Evolutionary conservation across 2,113 vertebrate species (phyloP), one percentile per base, ranked within the genome.

Genomic region (Gymnarchus niloticus): DNA sequence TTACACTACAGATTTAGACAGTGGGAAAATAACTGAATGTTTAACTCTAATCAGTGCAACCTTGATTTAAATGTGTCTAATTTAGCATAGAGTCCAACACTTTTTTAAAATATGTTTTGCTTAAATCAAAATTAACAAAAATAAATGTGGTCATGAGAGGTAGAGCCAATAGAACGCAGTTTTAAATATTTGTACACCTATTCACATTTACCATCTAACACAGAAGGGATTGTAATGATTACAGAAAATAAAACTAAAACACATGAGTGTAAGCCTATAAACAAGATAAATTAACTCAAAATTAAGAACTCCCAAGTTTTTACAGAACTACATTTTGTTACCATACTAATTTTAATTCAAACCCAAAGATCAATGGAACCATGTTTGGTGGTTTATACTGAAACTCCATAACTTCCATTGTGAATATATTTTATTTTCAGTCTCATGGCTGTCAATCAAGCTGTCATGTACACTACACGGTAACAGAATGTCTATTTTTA

Each of bases 51-150:
- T 19, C 33, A 49, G 78, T 52, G 25, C 28, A 33, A 90, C 84
- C 88, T 54, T 57, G 81, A 83, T 56, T 89, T 84, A 73, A 73
- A 78, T 88, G 82, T 88, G 82, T 85, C 73, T 86, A 82, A 85
- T 83, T 65, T 56, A 85, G 57, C 46, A 69, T 51, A 84, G 59
- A 85, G 51, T 73, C 51, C 49, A n/a, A 82, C 80, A 54, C 49
- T 33, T 54, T 25, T 49, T 54, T 37, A 54, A 14, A n/a, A 25
- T n/a, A 82, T 82, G 49, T 54, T 56, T 49, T 54, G n/a, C 12
- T 82, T 54, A 82, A n/a, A 83, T 21, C 28, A 54, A 41, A 69
- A 44, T 23, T 80, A 2, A 33, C 49, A 33, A 44, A 41, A 85
- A 46, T 23, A 46, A 76, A 28, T 85, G 44, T 85, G 73, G 84